These are phyloP conservation scores for Diadegma fenestrale DNA, from an alignment of 2,888 invertebrate species.

Conservation along the genomic window DNA sequence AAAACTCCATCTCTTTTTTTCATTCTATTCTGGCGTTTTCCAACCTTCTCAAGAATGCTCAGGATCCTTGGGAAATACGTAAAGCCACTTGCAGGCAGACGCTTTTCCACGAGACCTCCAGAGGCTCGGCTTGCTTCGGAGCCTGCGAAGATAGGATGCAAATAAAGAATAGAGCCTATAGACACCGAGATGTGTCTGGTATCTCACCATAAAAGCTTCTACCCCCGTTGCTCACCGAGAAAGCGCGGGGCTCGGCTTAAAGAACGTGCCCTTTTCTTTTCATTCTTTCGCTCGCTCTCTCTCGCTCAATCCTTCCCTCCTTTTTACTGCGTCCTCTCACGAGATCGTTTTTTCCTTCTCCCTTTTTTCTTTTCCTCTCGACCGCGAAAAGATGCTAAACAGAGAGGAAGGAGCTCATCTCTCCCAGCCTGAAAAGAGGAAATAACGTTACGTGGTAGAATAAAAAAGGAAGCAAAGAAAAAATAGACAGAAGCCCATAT, in stretches of 20 bases:
- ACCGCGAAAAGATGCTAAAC: slow-evolving; percentile 7
- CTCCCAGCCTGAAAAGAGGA: slow-evolving; percentile 40
- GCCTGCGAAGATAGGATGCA: slow-evolving; percentile 39
- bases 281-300: slow-evolving; percentile 7
- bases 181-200: slow-evolving; percentile 46
- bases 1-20: background rate
- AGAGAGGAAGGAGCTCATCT: slow-evolving; percentile 28
- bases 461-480: slow-evolving; percentile 7
- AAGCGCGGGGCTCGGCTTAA: slow-evolving; percentile 20
- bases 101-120: slow-evolving; percentile 15
- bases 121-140: slow-evolving; percentile 19
- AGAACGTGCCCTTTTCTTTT: slow-evolving; percentile 57
- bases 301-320: background rate
- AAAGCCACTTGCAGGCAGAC: slow-evolving; percentile 55
- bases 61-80: slow-evolving; percentile 48
- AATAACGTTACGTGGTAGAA: slow-evolving; percentile 55
- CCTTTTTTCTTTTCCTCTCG: slow-evolving; percentile 9
- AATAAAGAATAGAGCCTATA: slow-evolving; percentile 46
- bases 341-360: slow-evolving; percentile 10
- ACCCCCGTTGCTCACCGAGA: slow-evolving; percentile 12
- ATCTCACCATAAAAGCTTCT: slow-evolving; percentile 62
- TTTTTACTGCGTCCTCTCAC: slow-evolving; percentile 19
- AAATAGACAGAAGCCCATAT: slow-evolving; percentile 3
- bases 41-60: slow-evolving; percentile 39
- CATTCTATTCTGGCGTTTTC: slow-evolving; percentile 18